Evolutionary conservation across 2,888 invertebrate genomes (phyloP), one percentile per base, ranked within the genome.

Genomic region (Cerastoderma edule): DNA sequence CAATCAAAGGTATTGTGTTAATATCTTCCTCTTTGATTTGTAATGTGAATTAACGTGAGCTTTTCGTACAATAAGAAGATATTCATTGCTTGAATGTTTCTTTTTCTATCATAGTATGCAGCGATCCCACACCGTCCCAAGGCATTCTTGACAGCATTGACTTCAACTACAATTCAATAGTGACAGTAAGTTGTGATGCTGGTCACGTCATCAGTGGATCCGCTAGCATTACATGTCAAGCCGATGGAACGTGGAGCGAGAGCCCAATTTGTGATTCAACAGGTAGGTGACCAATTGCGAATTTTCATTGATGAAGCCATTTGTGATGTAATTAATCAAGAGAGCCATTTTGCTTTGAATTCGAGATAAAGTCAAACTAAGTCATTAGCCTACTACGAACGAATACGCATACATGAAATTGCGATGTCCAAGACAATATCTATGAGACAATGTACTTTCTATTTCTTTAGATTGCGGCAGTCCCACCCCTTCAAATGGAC

Each of bases 181-280:
- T 70, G 0, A 63, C 28, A 19, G 60, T 70, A 6, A 46, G 24
- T 0, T 71, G 71, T 56, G 27, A 46, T 19, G n/a, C 32, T 27
- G 71, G 71, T 28, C 54, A 71, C 39, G 53, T 27, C 2, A 22
- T 65, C 22, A 46, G 39, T 13, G 71, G 71, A n/a, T 27, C 30
- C 24, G 6, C 13, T 1, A 35, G 8, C 4, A 71, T 71, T 2
- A 71, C 64, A 19, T 71, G 71, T 30, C 64, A 64, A 22, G 39
- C 53, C 8, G 64, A 50, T 2, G 64, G 64, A 53, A 71, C 64
- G 8, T 71, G 71, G 71, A 64, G 24, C 22, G 71, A 54, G 5
- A 50, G 33, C 8, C 64, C 71, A 16, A 54, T 53, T 6, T 71
- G 71, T 44, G 63, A 48, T 16, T n/a, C 65, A 16, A 35, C 46